Conservation (phyloP, 2,113 vertebrate species). For the Hirundichthys speculiger region DNA sequence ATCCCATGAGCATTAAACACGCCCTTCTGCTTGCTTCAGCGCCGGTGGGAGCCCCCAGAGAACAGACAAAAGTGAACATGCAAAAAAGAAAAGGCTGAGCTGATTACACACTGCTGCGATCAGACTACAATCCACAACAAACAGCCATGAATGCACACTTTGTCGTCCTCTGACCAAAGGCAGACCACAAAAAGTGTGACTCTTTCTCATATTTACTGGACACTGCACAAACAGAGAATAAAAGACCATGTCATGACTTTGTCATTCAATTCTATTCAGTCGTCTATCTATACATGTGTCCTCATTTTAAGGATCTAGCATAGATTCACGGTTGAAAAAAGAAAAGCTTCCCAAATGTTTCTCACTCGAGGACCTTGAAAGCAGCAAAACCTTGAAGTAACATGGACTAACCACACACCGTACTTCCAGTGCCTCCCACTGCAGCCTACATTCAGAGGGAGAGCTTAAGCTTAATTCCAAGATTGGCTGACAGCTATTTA, state of each 20-base stretch:
- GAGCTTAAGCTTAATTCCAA: slow-evolving; percentile 44
- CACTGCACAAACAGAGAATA: not conserved
- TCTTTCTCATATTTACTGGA: slow-evolving; percentile 18
- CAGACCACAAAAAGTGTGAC: slow-evolving; percentile 17
- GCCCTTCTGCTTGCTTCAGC: slow-evolving; percentile 52
- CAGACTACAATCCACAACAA: slow-evolving; percentile 36
- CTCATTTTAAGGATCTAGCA: slow-evolving; percentile 4
- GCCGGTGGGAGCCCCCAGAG: slow-evolving; percentile 42
- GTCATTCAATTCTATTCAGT: slow-evolving; percentile 20
- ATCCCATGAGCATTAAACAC: slow-evolving; percentile 63
- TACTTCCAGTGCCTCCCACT: slow-evolving; percentile 39
- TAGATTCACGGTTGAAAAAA: not conserved
- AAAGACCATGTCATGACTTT: slow-evolving; percentile 2
- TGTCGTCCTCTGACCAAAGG: slow-evolving; percentile 25
- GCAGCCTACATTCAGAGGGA: slow-evolving; percentile 52
- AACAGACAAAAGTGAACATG: slow-evolving; percentile 37
- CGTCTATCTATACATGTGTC: not conserved
- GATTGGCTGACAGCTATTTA: slow-evolving; percentile 43
- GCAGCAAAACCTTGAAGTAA: slow-evolving; percentile 25
- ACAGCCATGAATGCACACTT: slow-evolving; percentile 46
- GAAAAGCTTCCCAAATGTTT: not conserved
- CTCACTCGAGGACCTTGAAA: slow-evolving; percentile 10
- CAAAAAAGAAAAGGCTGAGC: slow-evolving; percentile 24
- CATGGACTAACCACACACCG: slow-evolving; percentile 32
- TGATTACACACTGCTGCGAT: slow-evolving; percentile 45